Evolutionary conservation across 2,113 vertebrate genomes (phyloP).

Genomic region (Brachyistius frenatus): DNA sequence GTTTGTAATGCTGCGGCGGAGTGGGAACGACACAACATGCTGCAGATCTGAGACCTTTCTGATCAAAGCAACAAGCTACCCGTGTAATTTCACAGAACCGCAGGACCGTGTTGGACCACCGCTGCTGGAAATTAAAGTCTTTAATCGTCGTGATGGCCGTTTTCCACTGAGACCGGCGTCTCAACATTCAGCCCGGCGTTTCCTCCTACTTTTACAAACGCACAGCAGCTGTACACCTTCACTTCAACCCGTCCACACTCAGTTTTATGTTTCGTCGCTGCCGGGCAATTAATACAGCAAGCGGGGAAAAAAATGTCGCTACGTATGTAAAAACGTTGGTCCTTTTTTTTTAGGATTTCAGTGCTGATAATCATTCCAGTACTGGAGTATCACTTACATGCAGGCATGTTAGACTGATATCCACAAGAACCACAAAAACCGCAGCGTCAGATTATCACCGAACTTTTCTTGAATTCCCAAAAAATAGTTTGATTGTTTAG

Average conservation of each 20-base stretch:
- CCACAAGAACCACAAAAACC: no score
- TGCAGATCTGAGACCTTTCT: constrained; percentile 17
- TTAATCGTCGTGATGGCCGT: constrained; percentile 13
- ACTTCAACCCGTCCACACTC: neutral
- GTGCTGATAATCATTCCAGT: no score
- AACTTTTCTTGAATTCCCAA: neutral
- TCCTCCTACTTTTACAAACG: no score
- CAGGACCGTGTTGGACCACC: constrained; percentile 15
- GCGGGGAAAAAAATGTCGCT: neutral
- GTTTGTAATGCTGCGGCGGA: neutral
- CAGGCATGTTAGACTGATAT: no score
- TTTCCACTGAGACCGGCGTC: constrained; percentile 26
- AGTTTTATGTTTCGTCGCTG: neutral
- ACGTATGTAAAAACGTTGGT: no score
- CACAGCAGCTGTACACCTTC: neutral
- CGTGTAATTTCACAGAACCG: constrained; percentile 35
- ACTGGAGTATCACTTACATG: no score
- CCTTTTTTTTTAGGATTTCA: no score
- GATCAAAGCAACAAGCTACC: constrained; percentile 43
- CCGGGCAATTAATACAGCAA: no score
- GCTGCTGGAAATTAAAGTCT: constrained; percentile 14
- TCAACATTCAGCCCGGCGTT: no score
- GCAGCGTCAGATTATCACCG: no score
- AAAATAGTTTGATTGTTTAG: neutral
- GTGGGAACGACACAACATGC: constrained; percentile 13